Base-by-base conservation (phyloP, 1,140 invertebrate genomes). In the fruit fly (Drosophila melanogaster) region DNA sequence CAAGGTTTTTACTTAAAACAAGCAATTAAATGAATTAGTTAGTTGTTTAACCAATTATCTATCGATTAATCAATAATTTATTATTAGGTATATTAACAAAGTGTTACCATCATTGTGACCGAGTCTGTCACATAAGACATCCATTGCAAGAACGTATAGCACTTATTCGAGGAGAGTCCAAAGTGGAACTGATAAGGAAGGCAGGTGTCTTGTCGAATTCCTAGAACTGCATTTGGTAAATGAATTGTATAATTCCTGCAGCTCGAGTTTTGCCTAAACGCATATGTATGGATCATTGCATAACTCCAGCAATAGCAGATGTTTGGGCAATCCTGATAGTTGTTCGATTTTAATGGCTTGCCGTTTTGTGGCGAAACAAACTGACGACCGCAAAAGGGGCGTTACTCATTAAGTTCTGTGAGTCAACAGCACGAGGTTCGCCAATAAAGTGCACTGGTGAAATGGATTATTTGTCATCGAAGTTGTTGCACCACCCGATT, bases 381-480 rank as follows among this genome's bases (percentile, higher is more conserved):
- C 24, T 15, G 47, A 33, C n/a, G 47, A 33, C n/a, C 47, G 30
- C 24, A 30, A 19, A 30, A 19, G 19, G n/a, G 30, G 15, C 47
- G 30, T 35, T 51, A 51, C 49, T 51, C 49, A 51, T 35, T 35
- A 35, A 14, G 49, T 19, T 15, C 30, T 24, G 30, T 51, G 49
- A 51, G 49, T 51, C 49, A 51, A 17, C 15, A 12, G 11, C 19
- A 8, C 12, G 11, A n/a, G n/a, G 15, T 6, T 30, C n/a, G 10
- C 30, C n/a, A 51, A 35, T 19, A 33, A 19, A 12, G 6, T 17
- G 30, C 41, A 12, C 41, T 30, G 24, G n/a, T 26, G 35, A 40
- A 61, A 40, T 58, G 35, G 37, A 62, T 33, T 59, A 59, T 33
- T 43, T 62, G 55, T 35, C 54, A 62, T 62, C 19, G 26, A 58